Conservation (phyloP, 2,888 invertebrate genomes). For the Dryadula phaetusa region DNA sequence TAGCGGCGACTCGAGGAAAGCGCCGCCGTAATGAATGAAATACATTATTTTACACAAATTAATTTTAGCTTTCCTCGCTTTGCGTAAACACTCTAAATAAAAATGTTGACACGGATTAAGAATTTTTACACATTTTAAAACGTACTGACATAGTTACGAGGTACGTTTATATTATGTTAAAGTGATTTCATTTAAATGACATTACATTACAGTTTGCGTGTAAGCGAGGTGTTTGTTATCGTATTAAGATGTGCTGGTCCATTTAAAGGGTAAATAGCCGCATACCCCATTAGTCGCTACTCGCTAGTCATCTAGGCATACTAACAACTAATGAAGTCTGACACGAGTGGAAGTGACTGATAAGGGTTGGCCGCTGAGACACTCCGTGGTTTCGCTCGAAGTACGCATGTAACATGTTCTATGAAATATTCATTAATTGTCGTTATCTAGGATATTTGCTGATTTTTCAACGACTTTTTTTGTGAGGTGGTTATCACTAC, state of each 20-base stretch:
- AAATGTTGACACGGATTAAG: conserved; percentile 8
- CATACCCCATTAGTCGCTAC: conserved; percentile 31
- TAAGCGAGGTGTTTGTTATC: conserved; percentile 21
- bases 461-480: not conserved
- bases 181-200: not conserved
- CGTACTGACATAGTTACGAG: conserved; percentile 2
- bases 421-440: not conserved
- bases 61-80: conserved; percentile 8
- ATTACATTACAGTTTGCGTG: not conserved
- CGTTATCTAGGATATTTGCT: not conserved
- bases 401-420: not conserved
- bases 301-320: conserved; percentile 33
- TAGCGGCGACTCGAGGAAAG: conserved; percentile 12
- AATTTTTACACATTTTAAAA: conserved; percentile 14
- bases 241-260: conserved; percentile 20
- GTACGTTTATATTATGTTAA: not conserved
- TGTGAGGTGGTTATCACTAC: too few relatives aligned
- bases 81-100: conserved; percentile 15
- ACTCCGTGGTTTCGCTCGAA: not conserved
- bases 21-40: conserved; percentile 22
- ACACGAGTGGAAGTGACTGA: conserved; percentile 29
- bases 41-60: conserved; percentile 20
- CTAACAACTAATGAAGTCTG: conserved; percentile 22
- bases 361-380: conserved; percentile 23
- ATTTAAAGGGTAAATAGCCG: conserved; percentile 9